A percentile compares a stretch with the other conserved stretches of the same genome.
Conservation (phyloP, 2,113 vertebrate species). For the Pandion haliaetus region DNA sequence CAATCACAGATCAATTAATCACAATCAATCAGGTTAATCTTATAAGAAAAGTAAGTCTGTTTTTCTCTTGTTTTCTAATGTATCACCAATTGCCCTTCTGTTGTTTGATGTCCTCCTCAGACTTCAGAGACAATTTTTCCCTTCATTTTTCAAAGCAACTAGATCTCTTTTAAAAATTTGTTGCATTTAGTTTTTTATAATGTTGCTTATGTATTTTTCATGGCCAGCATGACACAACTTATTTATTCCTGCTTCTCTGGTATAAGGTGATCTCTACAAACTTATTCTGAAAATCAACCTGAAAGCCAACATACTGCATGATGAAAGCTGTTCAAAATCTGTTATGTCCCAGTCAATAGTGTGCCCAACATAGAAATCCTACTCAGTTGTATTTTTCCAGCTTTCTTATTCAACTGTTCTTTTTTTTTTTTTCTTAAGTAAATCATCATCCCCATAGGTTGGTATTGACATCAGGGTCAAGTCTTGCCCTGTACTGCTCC, state of each 20-base stretch:
- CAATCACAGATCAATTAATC: neutral
- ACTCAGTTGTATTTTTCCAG: neutral
- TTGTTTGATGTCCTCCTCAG: neutral
- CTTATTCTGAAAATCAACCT: neutral
- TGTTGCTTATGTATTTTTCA: neutral
- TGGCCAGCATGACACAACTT: neutral
- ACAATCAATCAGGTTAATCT: neutral
- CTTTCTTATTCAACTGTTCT: neutral
- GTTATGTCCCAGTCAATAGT: neutral
- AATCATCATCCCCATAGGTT: neutral
- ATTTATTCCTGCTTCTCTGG: neutral
- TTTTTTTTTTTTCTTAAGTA: neutral
- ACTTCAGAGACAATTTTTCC: neutral
- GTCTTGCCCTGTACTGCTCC: neutral
- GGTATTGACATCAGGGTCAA: neutral
- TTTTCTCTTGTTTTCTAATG: neutral
- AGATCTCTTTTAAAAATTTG: neutral
- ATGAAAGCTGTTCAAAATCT: neutral
- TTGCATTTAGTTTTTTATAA: neutral
- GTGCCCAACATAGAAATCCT: neutral
- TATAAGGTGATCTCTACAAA: neutral
- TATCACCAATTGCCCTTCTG: neutral
- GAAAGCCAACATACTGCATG: neutral
- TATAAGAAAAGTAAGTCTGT: neutral
- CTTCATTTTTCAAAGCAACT: neutral